These are phyloP conservation scores for Rhinopithecus roxellana DNA, from an alignment of 2,113 vertebrate genomes.

Conservation along the genomic window DNA sequence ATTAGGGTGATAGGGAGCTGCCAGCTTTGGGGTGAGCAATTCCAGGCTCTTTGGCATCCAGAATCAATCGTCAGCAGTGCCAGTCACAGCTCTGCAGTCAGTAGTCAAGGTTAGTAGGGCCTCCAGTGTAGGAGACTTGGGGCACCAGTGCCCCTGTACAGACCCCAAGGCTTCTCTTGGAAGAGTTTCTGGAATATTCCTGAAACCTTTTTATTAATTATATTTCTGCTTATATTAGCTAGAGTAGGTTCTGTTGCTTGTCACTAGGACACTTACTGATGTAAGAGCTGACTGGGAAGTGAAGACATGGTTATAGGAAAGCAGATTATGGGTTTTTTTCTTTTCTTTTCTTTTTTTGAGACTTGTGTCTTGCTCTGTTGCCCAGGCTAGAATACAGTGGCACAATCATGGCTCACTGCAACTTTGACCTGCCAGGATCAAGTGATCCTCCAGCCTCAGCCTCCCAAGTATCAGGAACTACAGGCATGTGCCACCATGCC, in stretches of 20 bases:
- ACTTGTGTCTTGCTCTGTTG: too few species aligned
- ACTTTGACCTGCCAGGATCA: too few species aligned
- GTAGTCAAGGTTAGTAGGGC: too few species aligned
- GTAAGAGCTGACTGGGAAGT: background rate
- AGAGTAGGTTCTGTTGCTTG: background rate
- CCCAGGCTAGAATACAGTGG: too few species aligned
- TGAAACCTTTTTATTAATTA: background rate
- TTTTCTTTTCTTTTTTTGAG: too few species aligned
- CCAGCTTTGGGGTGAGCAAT: background rate
- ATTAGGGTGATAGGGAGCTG: too few species aligned
- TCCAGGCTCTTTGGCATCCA: background rate
- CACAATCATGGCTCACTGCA: too few species aligned
- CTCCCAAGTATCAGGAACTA: too few species aligned
- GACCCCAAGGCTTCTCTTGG: background rate
- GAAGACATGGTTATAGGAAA: background rate
- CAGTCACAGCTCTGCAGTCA: too few species aligned
- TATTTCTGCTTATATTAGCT: background rate
- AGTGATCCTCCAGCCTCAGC: too few species aligned
- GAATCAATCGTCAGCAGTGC: background rate
- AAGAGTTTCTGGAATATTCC: background rate
- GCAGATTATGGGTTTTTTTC: too few species aligned
- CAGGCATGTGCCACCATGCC: too few species aligned
- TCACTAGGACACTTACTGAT: background rate
- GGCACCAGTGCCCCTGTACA: background rate
- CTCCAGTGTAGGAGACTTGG: background rate